These are phyloP conservation scores for Lasioglossum morio DNA, from an alignment of 2,888 invertebrate species.

Conservation along the genomic window DNA sequence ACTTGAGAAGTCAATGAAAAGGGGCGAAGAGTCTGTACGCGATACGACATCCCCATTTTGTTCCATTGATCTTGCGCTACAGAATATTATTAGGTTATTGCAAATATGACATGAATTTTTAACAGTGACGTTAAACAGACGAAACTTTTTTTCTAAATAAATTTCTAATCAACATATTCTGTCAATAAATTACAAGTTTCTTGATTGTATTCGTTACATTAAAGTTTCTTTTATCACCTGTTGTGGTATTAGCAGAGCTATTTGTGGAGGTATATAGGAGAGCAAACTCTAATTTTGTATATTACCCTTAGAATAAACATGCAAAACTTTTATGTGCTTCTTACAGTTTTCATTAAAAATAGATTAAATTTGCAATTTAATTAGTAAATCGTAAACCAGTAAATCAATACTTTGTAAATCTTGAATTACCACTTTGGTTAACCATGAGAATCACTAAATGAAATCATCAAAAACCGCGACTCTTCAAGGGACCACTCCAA, in stretches of 20 bases:
- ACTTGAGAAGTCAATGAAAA: slow-evolving; percentile 22
- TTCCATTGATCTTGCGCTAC: not conserved
- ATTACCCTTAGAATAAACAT: not conserved
- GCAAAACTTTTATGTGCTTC: not conserved
- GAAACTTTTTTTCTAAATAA: too few relatives aligned
- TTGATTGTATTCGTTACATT: not conserved
- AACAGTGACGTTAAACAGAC: too few relatives aligned
- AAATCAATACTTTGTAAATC: not conserved
- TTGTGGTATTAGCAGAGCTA: not conserved
- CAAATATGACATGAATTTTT: not conserved
- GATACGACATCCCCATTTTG: not conserved
- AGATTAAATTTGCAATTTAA: too few relatives aligned
- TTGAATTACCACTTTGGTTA: not conserved
- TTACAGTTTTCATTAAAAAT: too few relatives aligned
- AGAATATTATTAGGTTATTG: not conserved
- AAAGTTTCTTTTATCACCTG: not conserved
- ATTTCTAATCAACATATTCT: too few relatives aligned
- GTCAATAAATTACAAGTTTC: too few relatives aligned
- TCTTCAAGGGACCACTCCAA: not conserved
- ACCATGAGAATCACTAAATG: not conserved
- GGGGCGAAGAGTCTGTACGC: not conserved
- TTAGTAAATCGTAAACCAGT: too few relatives aligned
- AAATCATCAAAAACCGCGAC: not conserved
- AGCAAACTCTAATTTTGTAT: not conserved
- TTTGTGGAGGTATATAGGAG: not conserved